A percentile compares a stretch with the other conserved stretches of the same genome.
These are phyloP conservation scores for Acanthaster planci DNA, from an alignment of 35 echinoderm and acorn worm species.

Conservation along the genomic window DNA sequence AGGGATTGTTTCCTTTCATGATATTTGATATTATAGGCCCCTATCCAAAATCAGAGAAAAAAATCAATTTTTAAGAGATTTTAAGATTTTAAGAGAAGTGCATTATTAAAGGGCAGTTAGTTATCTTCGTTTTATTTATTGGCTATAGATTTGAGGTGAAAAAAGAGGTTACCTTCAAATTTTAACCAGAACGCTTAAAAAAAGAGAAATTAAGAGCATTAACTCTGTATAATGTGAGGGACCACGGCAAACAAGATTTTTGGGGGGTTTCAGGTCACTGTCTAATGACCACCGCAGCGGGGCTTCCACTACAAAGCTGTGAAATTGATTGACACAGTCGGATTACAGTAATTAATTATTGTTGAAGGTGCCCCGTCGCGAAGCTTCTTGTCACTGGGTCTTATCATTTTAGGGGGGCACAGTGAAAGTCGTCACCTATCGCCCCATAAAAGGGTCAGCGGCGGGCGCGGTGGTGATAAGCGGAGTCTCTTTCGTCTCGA, in stretches of 20 bases:
- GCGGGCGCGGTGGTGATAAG: neutral
- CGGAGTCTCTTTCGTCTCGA: neutral
- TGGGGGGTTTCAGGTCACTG: neutral
- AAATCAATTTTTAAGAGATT: too few species aligned
- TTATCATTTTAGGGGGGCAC: neutral
- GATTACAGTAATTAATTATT: slow-evolving; percentile 27
- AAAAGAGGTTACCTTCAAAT: too few species aligned
- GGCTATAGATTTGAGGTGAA: too few species aligned
- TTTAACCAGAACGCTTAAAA: too few species aligned
- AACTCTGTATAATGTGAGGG: too few species aligned
- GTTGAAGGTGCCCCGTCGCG: neutral
- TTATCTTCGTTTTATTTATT: too few species aligned
- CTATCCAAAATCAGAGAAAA: too few species aligned
- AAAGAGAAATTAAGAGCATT: too few species aligned
- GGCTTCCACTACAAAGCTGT: neutral
- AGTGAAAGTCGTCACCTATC: slow-evolving; percentile 5
- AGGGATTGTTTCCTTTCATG: too few species aligned
- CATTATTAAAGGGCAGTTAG: too few species aligned
- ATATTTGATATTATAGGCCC: too few species aligned
- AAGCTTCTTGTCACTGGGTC: slow-evolving; percentile 5
- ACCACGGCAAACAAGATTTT: slow-evolving; percentile 15
- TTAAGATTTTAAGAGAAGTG: too few species aligned
- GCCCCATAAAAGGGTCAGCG: slow-evolving; percentile 1
- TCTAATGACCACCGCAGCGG: slow-evolving; percentile 15
- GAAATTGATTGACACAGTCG: slow-evolving; percentile 20